These are phyloP conservation scores for Limonius californicus DNA, from an alignment of 1,140 invertebrate genomes.

Conservation along the genomic window DNA sequence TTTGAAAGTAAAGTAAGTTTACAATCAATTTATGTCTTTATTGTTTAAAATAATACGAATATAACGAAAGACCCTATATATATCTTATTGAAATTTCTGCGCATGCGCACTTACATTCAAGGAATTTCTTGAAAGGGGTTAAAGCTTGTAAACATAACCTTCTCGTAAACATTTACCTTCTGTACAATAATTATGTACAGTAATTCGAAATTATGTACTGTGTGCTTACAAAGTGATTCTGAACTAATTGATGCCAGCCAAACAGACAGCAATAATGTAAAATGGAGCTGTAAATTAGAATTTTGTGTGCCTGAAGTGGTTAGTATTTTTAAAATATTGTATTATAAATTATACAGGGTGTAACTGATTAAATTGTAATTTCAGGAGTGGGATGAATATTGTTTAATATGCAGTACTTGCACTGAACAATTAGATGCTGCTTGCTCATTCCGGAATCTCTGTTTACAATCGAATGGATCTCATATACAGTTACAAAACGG, in stretches of 20 bases:
- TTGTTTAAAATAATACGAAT: not conserved
- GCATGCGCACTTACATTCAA: no score
- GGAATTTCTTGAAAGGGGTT: no score
- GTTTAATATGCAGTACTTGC: slow-evolving; percentile 23
- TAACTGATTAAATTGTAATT: slow-evolving; percentile 26
- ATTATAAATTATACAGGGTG: no score
- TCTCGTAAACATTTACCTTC: not conserved
- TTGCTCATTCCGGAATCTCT: slow-evolving; percentile 28
- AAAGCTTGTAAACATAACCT: no score
- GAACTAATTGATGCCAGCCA: not conserved
- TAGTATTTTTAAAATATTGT: slow-evolving; percentile 15
- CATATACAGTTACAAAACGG: no score
- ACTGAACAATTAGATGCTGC: slow-evolving; percentile 24
- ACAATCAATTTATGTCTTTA: no score
- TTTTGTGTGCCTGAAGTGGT: slow-evolving; percentile 36
- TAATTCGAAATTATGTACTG: not conserved
- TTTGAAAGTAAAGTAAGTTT: no score
- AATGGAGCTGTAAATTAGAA: slow-evolving; percentile 27
- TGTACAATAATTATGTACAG: not conserved
- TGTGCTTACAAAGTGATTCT: not conserved
- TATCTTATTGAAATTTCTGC: no score
- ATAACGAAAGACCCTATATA: no score
- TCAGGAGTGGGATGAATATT: slow-evolving; percentile 29
- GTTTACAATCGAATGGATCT: slow-evolving; percentile 24
- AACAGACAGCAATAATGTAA: slow-evolving; percentile 16